These are phyloP conservation scores for Himantopus leucocephalus DNA, from an alignment of 2,113 vertebrate genomes.

Conservation along the genomic window DNA sequence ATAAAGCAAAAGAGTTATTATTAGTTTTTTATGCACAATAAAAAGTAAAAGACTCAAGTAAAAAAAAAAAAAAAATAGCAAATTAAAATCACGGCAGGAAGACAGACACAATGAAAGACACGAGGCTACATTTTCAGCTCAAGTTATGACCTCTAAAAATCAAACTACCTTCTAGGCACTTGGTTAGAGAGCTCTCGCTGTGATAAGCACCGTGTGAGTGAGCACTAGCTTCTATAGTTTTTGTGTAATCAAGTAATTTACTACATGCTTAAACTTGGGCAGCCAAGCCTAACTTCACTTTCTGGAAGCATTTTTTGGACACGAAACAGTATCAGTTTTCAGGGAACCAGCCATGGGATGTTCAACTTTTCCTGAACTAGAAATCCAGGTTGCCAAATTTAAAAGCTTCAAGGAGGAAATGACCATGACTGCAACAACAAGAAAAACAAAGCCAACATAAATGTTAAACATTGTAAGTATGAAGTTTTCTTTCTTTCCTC, in stretches of 20 bases:
- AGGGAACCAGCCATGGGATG: background rate
- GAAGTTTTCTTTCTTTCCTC: background rate
- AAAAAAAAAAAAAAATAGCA: background rate
- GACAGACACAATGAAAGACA: background rate
- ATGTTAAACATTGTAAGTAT: background rate
- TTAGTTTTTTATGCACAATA: constrained; percentile 8
- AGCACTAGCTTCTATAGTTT: background rate
- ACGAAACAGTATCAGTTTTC: background rate
- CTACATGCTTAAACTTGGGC: background rate
- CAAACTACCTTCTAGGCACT: background rate
- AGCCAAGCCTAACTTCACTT: constrained; percentile 1
- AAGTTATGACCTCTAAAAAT: background rate
- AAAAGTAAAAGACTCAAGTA: background rate
- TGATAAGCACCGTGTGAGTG: background rate
- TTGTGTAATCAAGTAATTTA: background rate
- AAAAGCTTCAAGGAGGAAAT: background rate
- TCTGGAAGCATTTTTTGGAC: background rate
- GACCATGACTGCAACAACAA: background rate
- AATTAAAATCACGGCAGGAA: background rate
- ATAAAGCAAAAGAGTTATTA: constrained; percentile 5
- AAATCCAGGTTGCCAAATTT: background rate
- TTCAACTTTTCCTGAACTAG: background rate
- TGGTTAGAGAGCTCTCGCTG: background rate
- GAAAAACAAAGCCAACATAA: background rate
- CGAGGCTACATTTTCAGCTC: background rate